Base-by-base conservation (phyloP, 2,888 invertebrate species). In the Lepidochitona cinerea region DNA sequence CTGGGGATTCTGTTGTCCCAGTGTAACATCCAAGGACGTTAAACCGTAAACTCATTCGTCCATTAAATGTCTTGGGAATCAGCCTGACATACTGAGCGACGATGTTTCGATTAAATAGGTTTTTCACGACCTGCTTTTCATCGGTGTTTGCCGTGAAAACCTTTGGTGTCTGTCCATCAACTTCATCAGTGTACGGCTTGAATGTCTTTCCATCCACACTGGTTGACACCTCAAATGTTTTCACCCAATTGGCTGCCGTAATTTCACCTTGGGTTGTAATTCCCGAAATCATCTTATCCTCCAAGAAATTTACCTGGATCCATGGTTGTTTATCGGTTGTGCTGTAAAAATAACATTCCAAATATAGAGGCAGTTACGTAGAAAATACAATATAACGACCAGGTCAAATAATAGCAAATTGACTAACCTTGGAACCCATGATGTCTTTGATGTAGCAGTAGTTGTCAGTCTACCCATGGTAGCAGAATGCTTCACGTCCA, bases 21-120 rank as follows among this genome's bases (percentile, higher is more conserved):
- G 85, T 84, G 37, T 79, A 78, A 75, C 87, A 87, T 18, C 87
- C 87, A 1, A 85, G 53, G 29, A 85, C 73, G 59, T 85, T 83
- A 35, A 84, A 79, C 26, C 87, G 73, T 35, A 85, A 71, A 12
- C 81, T 83, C 29, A 79, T 71, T 23, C 81, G 81, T 0, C 73
- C 59, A 4, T 79, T 76, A 14, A 80, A 74, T 71, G 80, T 79
- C 0, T 72, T 73, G 1, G 85, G 85, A 54, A 83, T 80, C 35
- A 87, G 75, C 32, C 84, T 79, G 36, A 87, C 79, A 68, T 79
- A 83, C 70, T 80, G 84, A 0, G 84, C 82, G 12, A 83, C 78
- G 52, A 85, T 73, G n/a, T n/a, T n/a, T 32, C 87, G 79, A 75
- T 84, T 85, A 74, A 87, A 85, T 18, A 85, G 75, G 32, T 83